phyloP scores from a whole-genome alignment of 2,888 invertebrate genomes.

The Drosophila tanythrix region DNA sequence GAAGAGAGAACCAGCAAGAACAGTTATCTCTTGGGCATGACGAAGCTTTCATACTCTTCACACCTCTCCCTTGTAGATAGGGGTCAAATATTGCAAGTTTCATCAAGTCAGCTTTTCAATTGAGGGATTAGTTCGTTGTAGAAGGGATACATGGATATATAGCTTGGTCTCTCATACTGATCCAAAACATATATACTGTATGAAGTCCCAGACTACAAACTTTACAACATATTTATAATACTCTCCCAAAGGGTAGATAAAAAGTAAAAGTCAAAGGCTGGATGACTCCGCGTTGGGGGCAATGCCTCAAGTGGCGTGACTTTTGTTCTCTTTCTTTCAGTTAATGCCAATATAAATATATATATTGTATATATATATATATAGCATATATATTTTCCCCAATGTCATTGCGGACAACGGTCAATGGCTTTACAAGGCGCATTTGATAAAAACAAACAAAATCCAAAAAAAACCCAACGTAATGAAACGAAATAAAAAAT shows the following conservation, averaged over 20 bases:
- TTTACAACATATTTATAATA: not conserved
- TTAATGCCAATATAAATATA: constrained; percentile 34
- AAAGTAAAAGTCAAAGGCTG: constrained; percentile 58
- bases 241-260: not conserved
- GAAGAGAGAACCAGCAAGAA: not conserved
- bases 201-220: not conserved
- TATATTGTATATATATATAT: constrained; percentile 16
- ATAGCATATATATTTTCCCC: constrained; percentile 35
- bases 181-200: not conserved
- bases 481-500: constrained; percentile 19
- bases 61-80: not conserved
- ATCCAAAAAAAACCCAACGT: constrained; percentile 9
- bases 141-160: not conserved
- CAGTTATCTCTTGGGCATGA: not conserved
- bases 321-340: constrained; percentile 80
- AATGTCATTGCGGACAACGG: constrained; percentile 76
- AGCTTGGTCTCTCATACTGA: not conserved
- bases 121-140: no score
- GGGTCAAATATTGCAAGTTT: not conserved
- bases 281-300: constrained; percentile 59
- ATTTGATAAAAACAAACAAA: constrained; percentile 49
- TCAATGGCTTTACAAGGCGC: constrained; percentile 63
- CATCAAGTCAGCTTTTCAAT: not conserved
- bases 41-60: not conserved
- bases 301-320: constrained; percentile 78